Base-by-base conservation (phyloP, 2,113 vertebrate species). In the Saccopteryx bilineata region DNA sequence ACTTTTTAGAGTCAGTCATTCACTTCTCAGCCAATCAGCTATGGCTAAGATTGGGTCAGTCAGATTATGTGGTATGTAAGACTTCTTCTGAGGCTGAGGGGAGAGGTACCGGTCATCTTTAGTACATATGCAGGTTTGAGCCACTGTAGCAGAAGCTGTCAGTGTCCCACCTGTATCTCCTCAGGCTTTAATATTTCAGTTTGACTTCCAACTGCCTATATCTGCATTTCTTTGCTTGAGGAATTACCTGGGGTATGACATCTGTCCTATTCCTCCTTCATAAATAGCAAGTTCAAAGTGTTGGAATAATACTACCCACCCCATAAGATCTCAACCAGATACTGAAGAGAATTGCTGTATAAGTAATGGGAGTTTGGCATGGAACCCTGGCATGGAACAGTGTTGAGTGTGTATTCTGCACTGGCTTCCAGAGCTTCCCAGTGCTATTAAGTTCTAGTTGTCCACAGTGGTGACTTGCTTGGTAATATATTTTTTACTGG, bases 231-330 rank as follows among this genome's bases (percentile, higher is more conserved):
- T 84, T 87, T 54, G 69, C 79, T 75, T 79, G 63, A 74, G 7
- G 13, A 7, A 2, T 71, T 65, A 63, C 69, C 28, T 39, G 24
- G 48, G 15, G 2, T 80, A 31, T 94, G 56, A 52, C 8, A 5
- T 11, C 54, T 74, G 5, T 1, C 10, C 33, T 8, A 2, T 2
- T 2, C 4, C 8, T 72, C 2, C 46, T 31, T 4, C 8, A 2
- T 19, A 56, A 23, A 66, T 1, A 58, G 18, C 4, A 65, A 23
- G 2, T 48, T 80, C 15, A 19, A 87, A 46, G 17, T 71, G 19
- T 50, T 93, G 10, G 13, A 69, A 82, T 80, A 87, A 89, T 52
- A 28, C 65, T 72, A 18, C 48, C 31, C 26, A 48, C 4, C 9
- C 19, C 2, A 1, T 19, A 39, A 58, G 7, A 13, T 58, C 21